Evolutionary conservation across 2,888 invertebrate species (phyloP).

Genomic region (Chrysina gloriosa): DNA sequence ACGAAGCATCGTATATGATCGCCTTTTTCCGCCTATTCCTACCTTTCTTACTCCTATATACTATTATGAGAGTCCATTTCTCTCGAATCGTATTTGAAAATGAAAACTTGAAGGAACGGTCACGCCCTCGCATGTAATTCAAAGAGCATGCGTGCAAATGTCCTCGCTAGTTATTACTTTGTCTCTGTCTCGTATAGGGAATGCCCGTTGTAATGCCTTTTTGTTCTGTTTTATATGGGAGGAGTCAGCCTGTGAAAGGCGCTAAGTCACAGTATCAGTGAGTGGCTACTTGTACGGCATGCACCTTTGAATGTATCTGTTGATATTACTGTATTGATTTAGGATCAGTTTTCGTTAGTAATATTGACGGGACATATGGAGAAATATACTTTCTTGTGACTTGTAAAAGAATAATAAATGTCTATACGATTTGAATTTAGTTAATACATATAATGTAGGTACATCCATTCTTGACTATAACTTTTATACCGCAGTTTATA

Average conservation of each 20-base stretch:
- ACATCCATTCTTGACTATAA: too few species aligned
- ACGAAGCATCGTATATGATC: constrained; percentile 51
- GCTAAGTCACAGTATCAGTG: constrained; percentile 65
- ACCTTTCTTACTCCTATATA: constrained; percentile 58
- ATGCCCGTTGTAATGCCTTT: constrained; percentile 45
- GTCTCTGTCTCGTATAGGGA: constrained; percentile 52
- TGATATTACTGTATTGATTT: constrained; percentile 59
- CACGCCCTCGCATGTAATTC: constrained; percentile 59
- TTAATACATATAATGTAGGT: too few species aligned
- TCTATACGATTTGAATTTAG: too few species aligned
- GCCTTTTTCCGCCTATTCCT: constrained; percentile 49
- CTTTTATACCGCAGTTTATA: too few species aligned
- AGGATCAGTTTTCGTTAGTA: constrained; percentile 53
- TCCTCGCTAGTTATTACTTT: constrained; percentile 50
- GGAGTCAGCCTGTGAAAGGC: constrained; percentile 58
- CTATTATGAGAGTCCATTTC: constrained; percentile 47
- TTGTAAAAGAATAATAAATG: constrained; percentile 49
- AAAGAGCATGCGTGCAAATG: constrained; percentile 60
- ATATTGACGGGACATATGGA: not conserved
- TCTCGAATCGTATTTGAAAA: constrained; percentile 40
- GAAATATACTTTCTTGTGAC: not conserved
- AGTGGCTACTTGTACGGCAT: constrained; percentile 48
- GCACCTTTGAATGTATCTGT: constrained; percentile 49
- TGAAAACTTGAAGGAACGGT: constrained; percentile 53
- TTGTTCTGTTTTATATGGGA: constrained; percentile 57